Evolutionary conservation across 2,797 vertebrate genomes (phyloP), one percentile per base, ranked within the genome.

Genomic region (Pseudopleuronectes americanus): DNA sequence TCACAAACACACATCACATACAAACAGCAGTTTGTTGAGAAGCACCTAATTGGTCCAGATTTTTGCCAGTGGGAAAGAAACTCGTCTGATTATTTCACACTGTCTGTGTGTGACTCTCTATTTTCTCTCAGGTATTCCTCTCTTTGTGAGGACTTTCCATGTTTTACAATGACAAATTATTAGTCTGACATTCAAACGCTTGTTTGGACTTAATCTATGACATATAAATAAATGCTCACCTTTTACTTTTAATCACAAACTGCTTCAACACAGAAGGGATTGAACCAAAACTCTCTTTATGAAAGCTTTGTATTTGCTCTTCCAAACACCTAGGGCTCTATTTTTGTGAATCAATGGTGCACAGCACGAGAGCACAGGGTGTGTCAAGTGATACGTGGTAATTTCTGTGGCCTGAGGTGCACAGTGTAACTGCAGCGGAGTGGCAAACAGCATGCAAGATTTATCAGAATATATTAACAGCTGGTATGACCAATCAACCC

Each of bases 31-130:
- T 36, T 36, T 36, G 36, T 36, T 36, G 26, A 77, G 67, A 17
- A 71, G 43, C 69, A 70, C 59, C 49, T 48, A 23, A 72, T 70
- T 73, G 68, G 52, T 54, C 84, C 68, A 76, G 78, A 85, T 89
- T 89, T 83, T 61, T 86, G 80, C 75, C 69, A 41, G 85, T 79
- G 74, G 84, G 84, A 69, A 69, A 77, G 74, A 77, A 80, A 84
- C 57, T 22, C 9, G 52, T 53, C 80, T 88, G 84, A 91, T 91
- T 84, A 89, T 87, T 89, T 19, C 43, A 45, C 43, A 45, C 43
- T 45, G 16, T 45, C 2, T 45, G 43, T 45, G 43, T 45, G 17
- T 43, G 41, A 13, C 12, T 19, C 14, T 45, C 4, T 19, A 7
- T 17, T 16, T 45, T 45, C 28, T 6, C 43, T 19, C 43, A 19